Evolutionary conservation across 2,797 vertebrate species (phyloP), one percentile per base, ranked within the genome.

Genomic region (Hirundo rustica): DNA sequence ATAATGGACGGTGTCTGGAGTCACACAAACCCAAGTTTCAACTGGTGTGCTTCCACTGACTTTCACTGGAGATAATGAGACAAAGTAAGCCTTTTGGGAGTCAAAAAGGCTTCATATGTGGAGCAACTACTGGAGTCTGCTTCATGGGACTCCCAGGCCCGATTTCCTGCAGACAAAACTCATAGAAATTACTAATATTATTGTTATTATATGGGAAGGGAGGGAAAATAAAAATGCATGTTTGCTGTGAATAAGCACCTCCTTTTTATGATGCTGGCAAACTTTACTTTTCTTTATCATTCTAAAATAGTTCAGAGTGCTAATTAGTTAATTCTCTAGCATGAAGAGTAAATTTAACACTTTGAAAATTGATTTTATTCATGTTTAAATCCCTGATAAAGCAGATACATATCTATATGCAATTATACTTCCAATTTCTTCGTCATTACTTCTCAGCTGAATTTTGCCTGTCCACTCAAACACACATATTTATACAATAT

Each of bases 1-100:
- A 23, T 25, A 0, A 65, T 50, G 38, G 3, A 7, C 0, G 1
- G 7, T 32, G 22, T 30, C 55, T 66, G 44, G 20, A 40, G 45
- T 45, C 11, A 17, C 27, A 48, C 5, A 4, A 27, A 88, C 30
- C 7, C 34, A 65, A 17, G 21, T 38, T 84, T 60, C 34, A 58
- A 21, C 15, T 23, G 22, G 9, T 48, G 30, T 36, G 19, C 16
- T 78, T 75, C 50, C 45, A 40, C 10, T 20, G n/a, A 30, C 7
- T 53, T 66, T 22, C n/a, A 54, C 18, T 44, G 57, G 48, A 78
- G 25, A 47, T 40, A 76, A 64, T 10, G 20, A 68, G 30, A 62
- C 18, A 54, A 82, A 44, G 26, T 17, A 67, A 83, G 7, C 16
- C 36, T 15, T 57, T 30, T 20, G 10, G 19, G 30, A 65, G 27